Conservation (phyloP, 2,113 vertebrate species). For the Labrus mixtus region DNA sequence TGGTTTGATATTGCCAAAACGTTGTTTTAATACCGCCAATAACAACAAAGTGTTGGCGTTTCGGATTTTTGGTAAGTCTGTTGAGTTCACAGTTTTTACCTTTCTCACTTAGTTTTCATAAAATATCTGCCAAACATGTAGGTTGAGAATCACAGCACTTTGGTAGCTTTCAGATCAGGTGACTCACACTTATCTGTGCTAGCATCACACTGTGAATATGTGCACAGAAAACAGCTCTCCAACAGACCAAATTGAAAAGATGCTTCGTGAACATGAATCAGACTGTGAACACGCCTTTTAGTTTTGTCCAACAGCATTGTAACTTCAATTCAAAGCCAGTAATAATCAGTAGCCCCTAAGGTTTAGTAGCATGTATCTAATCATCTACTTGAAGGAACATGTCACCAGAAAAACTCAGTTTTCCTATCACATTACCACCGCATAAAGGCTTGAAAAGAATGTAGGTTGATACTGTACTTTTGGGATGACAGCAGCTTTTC, state of each 20-base stretch:
- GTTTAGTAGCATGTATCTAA: conserved; percentile 23
- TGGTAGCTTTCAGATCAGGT: conserved; percentile 51
- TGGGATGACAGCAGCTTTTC: neutral
- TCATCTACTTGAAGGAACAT: conserved; percentile 8
- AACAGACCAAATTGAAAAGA: conserved; percentile 10
- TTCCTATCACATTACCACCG: conserved; percentile 22
- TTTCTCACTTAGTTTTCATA: conserved; percentile 30
- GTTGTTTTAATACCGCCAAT: conserved; percentile 10
- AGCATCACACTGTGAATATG: conserved; percentile 52
- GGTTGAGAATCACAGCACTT: conserved; percentile 33
- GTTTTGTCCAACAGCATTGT: conserved; percentile 14
- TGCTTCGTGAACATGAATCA: conserved; percentile 6
- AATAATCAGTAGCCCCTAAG: neutral
- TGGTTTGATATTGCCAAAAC: conserved; percentile 53
- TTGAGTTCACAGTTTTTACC: conserved; percentile 38
- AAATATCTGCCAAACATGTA: conserved; percentile 50
- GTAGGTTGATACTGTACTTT: neutral
- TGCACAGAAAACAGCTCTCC: conserved; percentile 36
- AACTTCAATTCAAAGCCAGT: conserved; percentile 1
- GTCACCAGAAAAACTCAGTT: conserved; percentile 8
- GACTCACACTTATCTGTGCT: conserved; percentile 36
- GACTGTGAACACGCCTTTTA: conserved; percentile 15
- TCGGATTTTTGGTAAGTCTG: conserved; percentile 29
- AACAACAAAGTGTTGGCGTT: conserved; percentile 28
- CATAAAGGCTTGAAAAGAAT: neutral